phyloP scores from a whole-genome alignment of 2,797 vertebrate genomes.

The Cottoperca gobio region DNA sequence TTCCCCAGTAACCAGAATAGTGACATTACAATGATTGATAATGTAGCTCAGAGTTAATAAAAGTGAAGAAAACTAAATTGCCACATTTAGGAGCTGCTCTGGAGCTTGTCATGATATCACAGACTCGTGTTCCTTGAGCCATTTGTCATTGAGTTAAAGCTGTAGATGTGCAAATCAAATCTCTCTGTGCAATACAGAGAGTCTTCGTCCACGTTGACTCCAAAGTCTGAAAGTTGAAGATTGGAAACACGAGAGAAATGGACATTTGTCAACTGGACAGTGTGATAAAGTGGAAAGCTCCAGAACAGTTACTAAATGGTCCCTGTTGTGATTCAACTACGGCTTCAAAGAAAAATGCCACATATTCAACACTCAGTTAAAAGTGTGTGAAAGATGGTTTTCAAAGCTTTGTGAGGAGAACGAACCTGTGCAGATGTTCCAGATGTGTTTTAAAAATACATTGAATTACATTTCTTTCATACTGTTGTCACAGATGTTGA shows the following conservation, averaged over 20 bases:
- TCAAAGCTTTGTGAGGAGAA: conserved; percentile 19
- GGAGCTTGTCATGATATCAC: background rate
- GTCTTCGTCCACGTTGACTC: background rate
- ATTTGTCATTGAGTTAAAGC: background rate
- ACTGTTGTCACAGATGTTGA: conserved; percentile 87
- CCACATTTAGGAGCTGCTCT: background rate
- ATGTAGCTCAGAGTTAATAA: background rate
- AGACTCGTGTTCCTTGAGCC: background rate
- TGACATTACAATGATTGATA: background rate
- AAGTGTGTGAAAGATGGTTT: conserved; percentile 11
- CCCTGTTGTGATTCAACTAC: background rate
- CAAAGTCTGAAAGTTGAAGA: background rate
- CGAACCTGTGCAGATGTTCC: conserved; percentile 15
- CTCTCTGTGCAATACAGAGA: background rate
- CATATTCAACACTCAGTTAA: background rate
- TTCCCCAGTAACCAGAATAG: background rate
- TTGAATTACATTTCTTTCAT: conserved; percentile 2
- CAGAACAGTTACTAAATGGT: conserved; percentile 1
- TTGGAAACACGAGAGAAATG: conserved; percentile 1
- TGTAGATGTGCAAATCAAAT: background rate
- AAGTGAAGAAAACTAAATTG: background rate
- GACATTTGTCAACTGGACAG: background rate
- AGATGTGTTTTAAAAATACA: too few species aligned
- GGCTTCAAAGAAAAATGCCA: background rate
- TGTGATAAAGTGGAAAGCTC: background rate